Base-by-base conservation (phyloP, 2,888 invertebrate genomes). In the Cinara cedri region DNA sequence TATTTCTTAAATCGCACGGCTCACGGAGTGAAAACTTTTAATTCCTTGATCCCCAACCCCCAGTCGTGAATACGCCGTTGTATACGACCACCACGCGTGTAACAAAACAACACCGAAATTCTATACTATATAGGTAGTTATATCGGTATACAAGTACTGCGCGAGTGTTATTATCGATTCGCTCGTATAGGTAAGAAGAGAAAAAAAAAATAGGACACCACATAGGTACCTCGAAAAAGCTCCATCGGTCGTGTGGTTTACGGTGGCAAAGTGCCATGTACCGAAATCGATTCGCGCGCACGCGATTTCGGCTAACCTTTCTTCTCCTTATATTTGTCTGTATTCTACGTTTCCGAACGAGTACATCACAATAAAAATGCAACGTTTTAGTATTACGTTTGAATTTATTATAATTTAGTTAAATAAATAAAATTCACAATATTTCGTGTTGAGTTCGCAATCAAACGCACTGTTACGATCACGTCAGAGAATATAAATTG, bases 221-320 rank as follows among this genome's bases (percentile, higher is more conserved):
- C 14, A 21, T 49, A 16, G 34, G 34, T 51, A 21, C 6, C 24
- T 1, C n/a, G 19, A 65, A 63, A 74, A 74, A 42, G 63, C 62
- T n/a, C 57, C 19, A 13, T 13, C 46, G 46, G 14, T 46, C 51
- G 62, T 42, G 72, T 14, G 70, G 70, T 70, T 54, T 34, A 16
- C 13, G 26, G 42, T 76, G 76, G 76, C 76, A 76, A 46, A 57
- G 66, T 76, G 66, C 76, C 76, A 76, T 49, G 21, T 57, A 21
- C 65, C 34, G 16, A 34, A 76, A 76, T 76, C 76, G 76, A 76
- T 76, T 76, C 24, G 13, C 21, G 65, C 21, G 13, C 16, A 34
- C 55, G 42, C 55, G 21, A 65, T 54, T 75, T 34, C 54, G n/a
- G 63, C 54, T n/a, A 44, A 54, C 74, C 74, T 62, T 62, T 63